phyloP scores from a whole-genome alignment of 2,888 invertebrate species.

The Caenorhabditis afra region DNA sequence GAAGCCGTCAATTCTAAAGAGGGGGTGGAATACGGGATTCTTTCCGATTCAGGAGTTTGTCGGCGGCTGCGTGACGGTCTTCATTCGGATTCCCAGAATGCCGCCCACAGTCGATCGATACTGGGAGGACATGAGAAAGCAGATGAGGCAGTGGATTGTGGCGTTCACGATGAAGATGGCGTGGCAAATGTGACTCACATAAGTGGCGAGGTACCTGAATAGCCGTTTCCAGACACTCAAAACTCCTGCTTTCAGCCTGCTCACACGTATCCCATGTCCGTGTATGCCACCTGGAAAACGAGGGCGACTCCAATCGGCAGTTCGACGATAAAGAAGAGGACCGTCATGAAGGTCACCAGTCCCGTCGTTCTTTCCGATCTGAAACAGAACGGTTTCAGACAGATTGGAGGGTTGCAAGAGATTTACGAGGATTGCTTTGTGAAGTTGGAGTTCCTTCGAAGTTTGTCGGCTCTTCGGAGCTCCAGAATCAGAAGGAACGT shows the following conservation, averaged over 20 bases:
- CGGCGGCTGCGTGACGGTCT: neutral
- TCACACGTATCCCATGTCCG: slow-evolving; percentile 21
- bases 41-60: no score
- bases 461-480: neutral
- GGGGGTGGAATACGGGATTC: no score
- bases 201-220: slow-evolving; percentile 11
- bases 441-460: neutral
- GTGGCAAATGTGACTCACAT: slow-evolving; percentile 17
- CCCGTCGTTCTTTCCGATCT: slow-evolving; percentile 28
- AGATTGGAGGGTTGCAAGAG: neutral
- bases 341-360: slow-evolving; percentile 29
- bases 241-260: no score
- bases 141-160: slow-evolving; percentile 30
- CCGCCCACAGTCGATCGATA: slow-evolving; percentile 9
- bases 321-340: slow-evolving; percentile 19
- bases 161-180: slow-evolving; percentile 25
- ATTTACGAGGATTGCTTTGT: neutral
- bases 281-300: slow-evolving; percentile 28
- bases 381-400: neutral
- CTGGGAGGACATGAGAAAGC: slow-evolving; percentile 28
- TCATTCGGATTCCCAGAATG: neutral
- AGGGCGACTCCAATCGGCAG: slow-evolving; percentile 18
- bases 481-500: slow-evolving; percentile 8
- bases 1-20: no score
- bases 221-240: no score